A percentile compares a stretch with the other conserved stretches of the same genome.
Conservation (phyloP, 2,797 vertebrate genomes). For the Tokudaia tokunoshimensis region DNA sequence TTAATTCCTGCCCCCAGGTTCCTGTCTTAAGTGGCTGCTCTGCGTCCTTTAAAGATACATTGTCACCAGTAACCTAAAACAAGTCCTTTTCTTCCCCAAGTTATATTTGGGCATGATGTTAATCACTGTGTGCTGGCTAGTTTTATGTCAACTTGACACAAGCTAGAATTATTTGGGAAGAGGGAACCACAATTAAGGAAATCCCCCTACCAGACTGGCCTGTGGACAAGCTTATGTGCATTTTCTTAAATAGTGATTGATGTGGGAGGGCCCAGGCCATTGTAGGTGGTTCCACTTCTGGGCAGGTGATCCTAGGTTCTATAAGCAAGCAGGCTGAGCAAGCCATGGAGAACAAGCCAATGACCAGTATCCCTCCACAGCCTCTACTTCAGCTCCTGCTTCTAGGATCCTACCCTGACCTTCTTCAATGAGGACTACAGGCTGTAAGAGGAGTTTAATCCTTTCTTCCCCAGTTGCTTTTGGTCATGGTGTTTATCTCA, state of each 20-base stretch:
- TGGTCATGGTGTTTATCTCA: not conserved
- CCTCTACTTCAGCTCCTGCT: not conserved
- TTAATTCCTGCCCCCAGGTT: not conserved
- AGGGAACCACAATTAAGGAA: not conserved
- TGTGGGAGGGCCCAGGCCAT: not conserved
- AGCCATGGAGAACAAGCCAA: not conserved
- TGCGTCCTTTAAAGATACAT: not conserved
- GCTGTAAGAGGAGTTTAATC: not conserved
- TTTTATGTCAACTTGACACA: not conserved
- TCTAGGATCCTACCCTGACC: not conserved
- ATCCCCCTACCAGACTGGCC: not conserved
- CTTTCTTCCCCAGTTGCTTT: not conserved
- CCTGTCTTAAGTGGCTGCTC: not conserved
- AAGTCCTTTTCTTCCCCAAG: not conserved
- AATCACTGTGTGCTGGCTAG: not conserved
- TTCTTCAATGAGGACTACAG: not conserved
- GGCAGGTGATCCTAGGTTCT: too few species aligned
- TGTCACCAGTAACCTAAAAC: not conserved
- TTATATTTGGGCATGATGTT: not conserved
- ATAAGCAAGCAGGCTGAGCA: not conserved
- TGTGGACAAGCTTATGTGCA: not conserved
- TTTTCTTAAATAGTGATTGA: not conserved
- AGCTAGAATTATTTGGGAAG: not conserved
- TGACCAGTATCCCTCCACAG: not conserved
- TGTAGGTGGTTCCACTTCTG: not conserved